phyloP scores from a whole-genome alignment of 2,888 invertebrate genomes.

The Choreutis nemorana region DNA sequence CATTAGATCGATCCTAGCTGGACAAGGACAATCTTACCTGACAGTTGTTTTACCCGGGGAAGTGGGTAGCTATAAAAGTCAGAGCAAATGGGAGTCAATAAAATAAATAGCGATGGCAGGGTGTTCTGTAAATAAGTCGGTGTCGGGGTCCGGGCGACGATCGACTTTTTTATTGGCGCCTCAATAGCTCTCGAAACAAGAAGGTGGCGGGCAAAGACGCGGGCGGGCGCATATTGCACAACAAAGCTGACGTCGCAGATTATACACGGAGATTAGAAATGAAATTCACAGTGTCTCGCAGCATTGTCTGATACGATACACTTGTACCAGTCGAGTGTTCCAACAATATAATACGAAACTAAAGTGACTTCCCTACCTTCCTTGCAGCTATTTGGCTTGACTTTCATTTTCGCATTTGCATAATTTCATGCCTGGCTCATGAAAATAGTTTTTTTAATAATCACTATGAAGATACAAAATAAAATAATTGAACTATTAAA shows the following conservation, averaged over 20 bases:
- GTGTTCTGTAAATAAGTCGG: conserved; percentile 66
- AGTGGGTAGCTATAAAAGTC: conserved; percentile 62
- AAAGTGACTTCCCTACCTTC: no score
- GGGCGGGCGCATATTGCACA: conserved; percentile 38
- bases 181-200: conserved; percentile 64
- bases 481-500: no score
- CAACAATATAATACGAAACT: conserved; percentile 6
- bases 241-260: conserved; percentile 51
- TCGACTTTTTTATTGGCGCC: conserved; percentile 67
- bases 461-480: no score
- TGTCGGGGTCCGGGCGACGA: conserved; percentile 51
- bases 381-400: no score
- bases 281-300: conserved; percentile 26
- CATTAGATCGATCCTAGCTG: no score
- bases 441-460: no score
- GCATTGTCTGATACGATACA: conserved; percentile 1
- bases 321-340: conserved; percentile 5
- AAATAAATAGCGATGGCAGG: conserved; percentile 64
- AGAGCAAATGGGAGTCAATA: conserved; percentile 65
- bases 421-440: no score
- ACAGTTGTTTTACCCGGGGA: conserved; percentile 55
- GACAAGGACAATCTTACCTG: conserved; percentile 38
- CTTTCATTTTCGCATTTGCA: no score
- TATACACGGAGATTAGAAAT: conserved; percentile 51
- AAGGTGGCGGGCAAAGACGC: conserved; percentile 15